phyloP scores from a whole-genome alignment of 2,888 invertebrate species.

The Phortica okadai region DNA sequence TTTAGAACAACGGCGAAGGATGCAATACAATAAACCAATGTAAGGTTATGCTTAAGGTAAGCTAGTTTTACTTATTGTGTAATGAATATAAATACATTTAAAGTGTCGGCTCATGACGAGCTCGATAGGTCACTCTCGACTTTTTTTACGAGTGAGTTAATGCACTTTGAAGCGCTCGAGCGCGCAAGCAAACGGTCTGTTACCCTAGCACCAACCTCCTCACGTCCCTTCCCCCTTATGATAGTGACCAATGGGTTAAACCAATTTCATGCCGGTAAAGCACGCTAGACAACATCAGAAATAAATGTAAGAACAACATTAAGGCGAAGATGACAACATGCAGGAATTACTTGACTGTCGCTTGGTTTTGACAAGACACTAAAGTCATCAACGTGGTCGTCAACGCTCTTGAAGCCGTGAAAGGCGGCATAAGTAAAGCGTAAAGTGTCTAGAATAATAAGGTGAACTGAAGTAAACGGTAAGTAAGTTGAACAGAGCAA shows the following conservation, averaged over 20 bases:
- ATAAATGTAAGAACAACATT: background rate
- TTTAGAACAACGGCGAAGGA: no score
- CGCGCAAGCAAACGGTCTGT: background rate
- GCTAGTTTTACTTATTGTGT: no score
- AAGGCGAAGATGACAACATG: constrained; percentile 42
- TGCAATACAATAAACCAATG: no score
- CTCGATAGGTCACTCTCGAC: constrained; percentile 9
- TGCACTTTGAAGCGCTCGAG: constrained; percentile 68
- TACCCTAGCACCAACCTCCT: no score
- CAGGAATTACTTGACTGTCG: constrained; percentile 55
- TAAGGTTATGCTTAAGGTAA: no score
- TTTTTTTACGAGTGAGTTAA: constrained; percentile 70
- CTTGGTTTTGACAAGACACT: constrained; percentile 50
- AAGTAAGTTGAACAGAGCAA: background rate
- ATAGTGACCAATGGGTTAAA: constrained; percentile 69
- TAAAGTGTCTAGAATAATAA: background rate
- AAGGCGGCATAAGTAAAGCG: background rate
- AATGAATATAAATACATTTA: no score
- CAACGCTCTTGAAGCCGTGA: constrained; percentile 12
- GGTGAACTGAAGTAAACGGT: background rate
- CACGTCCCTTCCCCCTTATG: background rate
- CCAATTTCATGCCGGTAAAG: constrained; percentile 73
- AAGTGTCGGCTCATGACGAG: no score
- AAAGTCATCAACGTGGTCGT: constrained; percentile 22
- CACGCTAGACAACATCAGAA: constrained; percentile 57